Conservation (phyloP, 1,140 invertebrate genomes). For the Eulimnadia texana region DNA sequence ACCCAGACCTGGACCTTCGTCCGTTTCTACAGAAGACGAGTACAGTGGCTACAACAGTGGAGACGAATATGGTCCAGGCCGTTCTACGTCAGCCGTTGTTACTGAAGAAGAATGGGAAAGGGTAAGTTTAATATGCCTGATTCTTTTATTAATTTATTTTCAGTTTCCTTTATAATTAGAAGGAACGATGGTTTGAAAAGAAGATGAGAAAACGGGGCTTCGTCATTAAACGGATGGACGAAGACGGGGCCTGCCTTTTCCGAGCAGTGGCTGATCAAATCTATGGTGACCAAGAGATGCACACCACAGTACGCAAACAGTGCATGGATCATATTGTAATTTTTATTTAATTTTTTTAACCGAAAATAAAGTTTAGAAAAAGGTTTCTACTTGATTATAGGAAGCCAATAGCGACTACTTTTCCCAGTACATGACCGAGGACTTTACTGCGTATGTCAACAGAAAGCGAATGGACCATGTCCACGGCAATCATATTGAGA, state of each 20-base stretch:
- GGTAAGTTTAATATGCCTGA: conserved; percentile 25
- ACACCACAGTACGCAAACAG: conserved; percentile 61
- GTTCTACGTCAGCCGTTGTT: conserved; percentile 36
- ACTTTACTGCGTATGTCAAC: conserved; percentile 72
- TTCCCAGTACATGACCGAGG: conserved; percentile 85
- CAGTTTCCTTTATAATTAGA: conserved; percentile 25
- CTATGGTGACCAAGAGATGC: conserved; percentile 88
- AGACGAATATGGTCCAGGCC: conserved; percentile 46
- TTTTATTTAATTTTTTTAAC: conserved; percentile 16
- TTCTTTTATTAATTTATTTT: conserved; percentile 1
- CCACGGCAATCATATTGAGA: conserved; percentile 88
- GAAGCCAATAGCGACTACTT: conserved; percentile 77
- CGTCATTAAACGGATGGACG: conserved; percentile 72
- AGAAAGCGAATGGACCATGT: conserved; percentile 61
- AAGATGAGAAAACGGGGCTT: conserved; percentile 58
- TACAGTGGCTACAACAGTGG: conserved; percentile 54
- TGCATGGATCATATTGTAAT: conserved; percentile 89
- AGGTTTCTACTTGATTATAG: conserved; percentile 30
- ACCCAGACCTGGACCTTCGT: conserved; percentile 9
- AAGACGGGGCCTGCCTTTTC: conserved; percentile 88
- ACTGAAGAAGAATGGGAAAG: conserved; percentile 44
- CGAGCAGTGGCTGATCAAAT: conserved; percentile 83
- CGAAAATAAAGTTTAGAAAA: not conserved
- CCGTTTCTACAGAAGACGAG: conserved; percentile 23
- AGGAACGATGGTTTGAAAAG: conserved; percentile 53